Evolutionary conservation across 2,113 vertebrate genomes (phyloP).

Genomic region (Amia ocellicauda): DNA sequence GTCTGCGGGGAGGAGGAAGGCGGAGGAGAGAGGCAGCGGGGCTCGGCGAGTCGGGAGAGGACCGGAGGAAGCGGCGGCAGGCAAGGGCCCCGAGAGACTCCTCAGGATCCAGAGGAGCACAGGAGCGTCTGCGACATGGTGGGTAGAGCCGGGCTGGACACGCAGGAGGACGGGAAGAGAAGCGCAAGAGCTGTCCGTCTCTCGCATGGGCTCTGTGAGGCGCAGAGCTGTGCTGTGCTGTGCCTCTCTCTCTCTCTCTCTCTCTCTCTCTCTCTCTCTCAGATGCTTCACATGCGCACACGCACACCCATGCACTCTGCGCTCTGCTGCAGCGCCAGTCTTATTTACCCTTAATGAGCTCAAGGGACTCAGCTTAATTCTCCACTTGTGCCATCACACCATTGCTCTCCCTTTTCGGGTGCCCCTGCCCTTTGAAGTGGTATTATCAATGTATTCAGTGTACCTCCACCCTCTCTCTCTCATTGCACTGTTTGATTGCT

Average conservation of each 20-base stretch:
- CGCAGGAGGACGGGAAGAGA: background rate
- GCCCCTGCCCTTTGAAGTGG: background rate
- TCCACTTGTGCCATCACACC: constrained; percentile 26
- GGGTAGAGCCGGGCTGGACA: background rate
- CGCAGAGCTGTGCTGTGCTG: no score
- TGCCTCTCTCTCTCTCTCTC: constrained; percentile 11
- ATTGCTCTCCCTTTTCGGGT: constrained; percentile 1
- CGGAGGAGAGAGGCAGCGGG: background rate
- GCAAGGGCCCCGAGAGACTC: background rate
- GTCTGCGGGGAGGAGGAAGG: background rate
- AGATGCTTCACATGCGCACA: background rate
- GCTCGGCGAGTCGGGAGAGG: background rate
- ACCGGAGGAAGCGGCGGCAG: background rate
- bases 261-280: constrained; percentile 9
- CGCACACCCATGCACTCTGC: background rate
- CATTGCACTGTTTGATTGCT: constrained; percentile 5
- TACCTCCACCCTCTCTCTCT: background rate
- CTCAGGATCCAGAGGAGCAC: background rate
- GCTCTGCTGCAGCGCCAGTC: constrained; percentile 9
- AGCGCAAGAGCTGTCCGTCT: background rate
- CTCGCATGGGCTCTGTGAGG: no score
- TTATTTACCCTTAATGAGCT: constrained; percentile 34
- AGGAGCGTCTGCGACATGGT: background rate
- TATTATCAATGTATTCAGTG: constrained; percentile 1
- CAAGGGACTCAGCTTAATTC: constrained; percentile 17